phyloP scores from a whole-genome alignment of 2,888 invertebrate species.

The Tinea trinotella region DNA sequence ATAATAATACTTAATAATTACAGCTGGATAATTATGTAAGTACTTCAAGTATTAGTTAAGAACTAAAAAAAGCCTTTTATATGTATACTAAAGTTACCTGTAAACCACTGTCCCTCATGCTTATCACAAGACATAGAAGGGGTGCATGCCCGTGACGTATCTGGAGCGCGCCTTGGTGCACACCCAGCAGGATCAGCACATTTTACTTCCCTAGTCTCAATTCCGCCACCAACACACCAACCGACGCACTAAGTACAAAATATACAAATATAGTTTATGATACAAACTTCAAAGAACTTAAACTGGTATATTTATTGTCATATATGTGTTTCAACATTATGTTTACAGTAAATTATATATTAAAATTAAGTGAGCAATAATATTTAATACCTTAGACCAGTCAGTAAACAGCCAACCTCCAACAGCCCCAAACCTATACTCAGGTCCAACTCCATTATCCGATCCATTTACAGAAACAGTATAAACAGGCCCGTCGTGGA shows the following conservation, averaged over 20 bases:
- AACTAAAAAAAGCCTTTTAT: neutral
- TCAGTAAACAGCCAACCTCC: slow-evolving; percentile 72
- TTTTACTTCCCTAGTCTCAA: slow-evolving; percentile 79
- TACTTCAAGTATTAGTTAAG: no score
- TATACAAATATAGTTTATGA: neutral
- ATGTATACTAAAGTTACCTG: slow-evolving; percentile 58
- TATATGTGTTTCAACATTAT: neutral
- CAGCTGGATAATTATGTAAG: no score
- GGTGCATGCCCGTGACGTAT: slow-evolving; percentile 75
- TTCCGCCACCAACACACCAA: slow-evolving; percentile 80
- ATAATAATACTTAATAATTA: no score
- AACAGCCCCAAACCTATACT: slow-evolving; percentile 49
- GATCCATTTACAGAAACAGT: slow-evolving; percentile 49
- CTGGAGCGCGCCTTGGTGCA: slow-evolving; percentile 71
- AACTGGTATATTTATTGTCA: neutral
- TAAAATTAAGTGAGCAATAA: no score
- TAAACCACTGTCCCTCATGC: slow-evolving; percentile 85
- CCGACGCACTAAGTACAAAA: slow-evolving; percentile 75
- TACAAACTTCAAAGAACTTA: neutral
- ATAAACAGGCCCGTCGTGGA: slow-evolving; percentile 54
- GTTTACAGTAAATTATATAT: neutral
- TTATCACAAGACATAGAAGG: slow-evolving; percentile 76
- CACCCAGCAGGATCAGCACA: slow-evolving; percentile 79
- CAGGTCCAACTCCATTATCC: slow-evolving; percentile 43
- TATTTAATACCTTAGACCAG: slow-evolving; percentile 73